phyloP scores from a whole-genome alignment of 1,140 invertebrate species.

The Dinoponera quadriceps region DNA sequence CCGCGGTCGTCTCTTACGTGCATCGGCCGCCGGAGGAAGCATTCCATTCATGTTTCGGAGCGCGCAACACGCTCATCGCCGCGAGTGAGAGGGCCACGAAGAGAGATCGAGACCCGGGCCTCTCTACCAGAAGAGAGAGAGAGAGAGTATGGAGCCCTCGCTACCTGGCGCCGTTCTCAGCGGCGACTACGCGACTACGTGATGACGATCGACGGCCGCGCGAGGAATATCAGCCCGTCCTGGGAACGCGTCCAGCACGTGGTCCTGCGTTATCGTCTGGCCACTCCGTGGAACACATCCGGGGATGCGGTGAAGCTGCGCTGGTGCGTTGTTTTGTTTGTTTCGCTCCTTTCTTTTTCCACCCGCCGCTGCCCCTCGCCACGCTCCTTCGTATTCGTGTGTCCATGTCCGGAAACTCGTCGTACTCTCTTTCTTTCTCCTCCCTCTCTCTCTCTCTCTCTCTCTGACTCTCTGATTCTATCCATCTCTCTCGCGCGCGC shows the following conservation, averaged over 20 bases:
- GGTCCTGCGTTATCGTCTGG: slow-evolving; percentile 30
- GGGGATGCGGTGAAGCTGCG: slow-evolving; percentile 16
- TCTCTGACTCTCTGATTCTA: too few species aligned
- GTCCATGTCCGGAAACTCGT: background rate
- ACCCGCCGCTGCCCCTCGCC: background rate
- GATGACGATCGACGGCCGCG: slow-evolving; percentile 61
- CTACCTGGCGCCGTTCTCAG: slow-evolving; percentile 64
- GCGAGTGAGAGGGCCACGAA: slow-evolving; percentile 46
- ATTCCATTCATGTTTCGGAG: slow-evolving; percentile 81
- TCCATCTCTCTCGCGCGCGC: too few species aligned
- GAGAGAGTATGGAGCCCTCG: background rate
- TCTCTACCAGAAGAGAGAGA: slow-evolving; percentile 20
- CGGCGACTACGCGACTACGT: slow-evolving; percentile 61
- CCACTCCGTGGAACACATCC: background rate
- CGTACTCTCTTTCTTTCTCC: too few species aligned
- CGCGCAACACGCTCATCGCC: slow-evolving; percentile 61
- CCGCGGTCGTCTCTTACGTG: slow-evolving; percentile 73
- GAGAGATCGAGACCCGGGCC: slow-evolving; percentile 46
- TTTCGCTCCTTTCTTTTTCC: background rate
- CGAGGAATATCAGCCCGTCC: slow-evolving; percentile 22
- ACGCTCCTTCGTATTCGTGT: background rate
- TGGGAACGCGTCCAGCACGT: slow-evolving; percentile 59
- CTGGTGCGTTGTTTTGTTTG: slow-evolving; percentile 63
- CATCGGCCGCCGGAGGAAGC: slow-evolving; percentile 77
- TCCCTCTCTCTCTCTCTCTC: too few species aligned